These are phyloP conservation scores for Garrulus glandarius DNA, from an alignment of 2,797 vertebrate genomes.

Conservation along the genomic window DNA sequence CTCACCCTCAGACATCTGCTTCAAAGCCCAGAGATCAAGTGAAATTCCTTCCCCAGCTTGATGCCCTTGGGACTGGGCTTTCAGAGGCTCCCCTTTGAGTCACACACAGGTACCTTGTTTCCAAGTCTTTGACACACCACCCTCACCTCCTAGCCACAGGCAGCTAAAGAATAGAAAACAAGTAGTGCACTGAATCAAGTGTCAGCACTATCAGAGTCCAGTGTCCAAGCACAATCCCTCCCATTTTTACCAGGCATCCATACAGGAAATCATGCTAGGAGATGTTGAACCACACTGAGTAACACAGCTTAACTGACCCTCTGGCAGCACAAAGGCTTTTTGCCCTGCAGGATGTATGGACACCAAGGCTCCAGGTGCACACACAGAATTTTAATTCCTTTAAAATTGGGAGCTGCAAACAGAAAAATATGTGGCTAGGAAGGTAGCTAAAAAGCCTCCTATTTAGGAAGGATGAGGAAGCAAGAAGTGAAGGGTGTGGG, in stretches of 20 bases:
- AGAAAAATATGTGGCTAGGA: background rate
- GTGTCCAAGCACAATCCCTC: background rate
- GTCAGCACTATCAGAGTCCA: background rate
- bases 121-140: background rate
- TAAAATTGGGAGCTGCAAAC: background rate
- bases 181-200: background rate
- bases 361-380: background rate
- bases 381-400: background rate
- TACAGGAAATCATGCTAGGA: background rate
- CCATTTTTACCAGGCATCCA: background rate
- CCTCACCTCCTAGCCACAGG: background rate
- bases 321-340: background rate
- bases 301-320: background rate
- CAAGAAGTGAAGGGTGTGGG: background rate
- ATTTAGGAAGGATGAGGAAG: background rate
- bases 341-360: fast-evolving
- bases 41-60: background rate
- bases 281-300: background rate
- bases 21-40: background rate
- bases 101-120: background rate
- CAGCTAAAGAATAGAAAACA: background rate
- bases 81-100: background rate
- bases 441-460: background rate
- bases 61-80: background rate
- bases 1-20: background rate